Conservation (phyloP, 2,888 invertebrate genomes). For the Aphidius colemani region DNA sequence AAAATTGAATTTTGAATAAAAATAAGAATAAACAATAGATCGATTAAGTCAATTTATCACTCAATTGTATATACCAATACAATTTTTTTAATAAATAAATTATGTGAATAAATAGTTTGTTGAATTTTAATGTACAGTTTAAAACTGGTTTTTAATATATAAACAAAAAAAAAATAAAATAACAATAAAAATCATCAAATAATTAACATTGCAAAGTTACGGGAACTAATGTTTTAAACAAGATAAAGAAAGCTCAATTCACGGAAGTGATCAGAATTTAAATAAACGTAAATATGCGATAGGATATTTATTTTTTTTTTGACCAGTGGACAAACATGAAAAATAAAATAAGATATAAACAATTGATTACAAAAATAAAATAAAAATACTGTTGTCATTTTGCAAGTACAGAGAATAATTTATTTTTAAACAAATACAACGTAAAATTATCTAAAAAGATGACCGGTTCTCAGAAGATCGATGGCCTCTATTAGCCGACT, state of each 20-base stretch:
- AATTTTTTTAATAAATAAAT: background rate
- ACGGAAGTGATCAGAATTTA: conserved; percentile 15
- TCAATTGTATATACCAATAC: conserved; percentile 10
- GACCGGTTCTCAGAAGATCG: conserved; percentile 26
- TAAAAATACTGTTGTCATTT: background rate
- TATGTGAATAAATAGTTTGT: conserved; percentile 17
- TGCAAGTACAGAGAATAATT: conserved; percentile 5
- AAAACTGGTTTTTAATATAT: too few species aligned
- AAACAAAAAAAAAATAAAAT: background rate
- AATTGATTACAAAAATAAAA: conserved; percentile 19
- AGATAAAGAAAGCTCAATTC: conserved; percentile 18
- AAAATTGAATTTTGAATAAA: too few species aligned
- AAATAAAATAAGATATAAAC: conserved; percentile 40
- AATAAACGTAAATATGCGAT: conserved; percentile 36
- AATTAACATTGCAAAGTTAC: conserved; percentile 20
- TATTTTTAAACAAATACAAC: conserved; percentile 9
- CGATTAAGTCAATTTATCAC: conserved; percentile 8
- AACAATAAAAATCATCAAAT: conserved; percentile 15
- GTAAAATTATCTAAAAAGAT: conserved; percentile 12
- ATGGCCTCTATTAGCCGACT: conserved; percentile 26
- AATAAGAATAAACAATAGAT: background rate
- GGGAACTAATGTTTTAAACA: conserved; percentile 14
- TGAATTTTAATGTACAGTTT: too few species aligned
- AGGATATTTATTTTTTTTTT: conserved; percentile 43
- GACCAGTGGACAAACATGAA: conserved; percentile 41